A percentile compares a stretch with the other conserved stretches of the same genome.
Conservation (phyloP, 2,888 invertebrate species). For the Xylota segnis region DNA sequence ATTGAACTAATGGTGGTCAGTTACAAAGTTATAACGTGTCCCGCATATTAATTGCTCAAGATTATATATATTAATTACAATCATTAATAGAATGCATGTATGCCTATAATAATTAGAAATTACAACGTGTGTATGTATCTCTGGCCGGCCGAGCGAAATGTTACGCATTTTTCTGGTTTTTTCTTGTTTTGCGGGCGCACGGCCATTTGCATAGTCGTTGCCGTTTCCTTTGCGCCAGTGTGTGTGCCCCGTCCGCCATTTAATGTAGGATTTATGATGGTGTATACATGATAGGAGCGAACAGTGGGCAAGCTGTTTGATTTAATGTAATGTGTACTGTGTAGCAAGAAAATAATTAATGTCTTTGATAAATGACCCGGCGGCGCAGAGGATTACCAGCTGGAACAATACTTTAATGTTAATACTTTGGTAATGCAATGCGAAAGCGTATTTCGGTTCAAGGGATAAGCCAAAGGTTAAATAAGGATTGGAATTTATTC, state of each 20-base stretch:
- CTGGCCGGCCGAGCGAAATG: constrained; percentile 24
- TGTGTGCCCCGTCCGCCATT: constrained; percentile 60
- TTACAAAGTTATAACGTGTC: constrained; percentile 37
- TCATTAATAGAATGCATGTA: constrained; percentile 73
- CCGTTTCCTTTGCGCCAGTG: constrained; percentile 20
- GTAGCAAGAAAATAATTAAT: constrained; percentile 73
- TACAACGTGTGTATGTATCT: constrained; percentile 38
- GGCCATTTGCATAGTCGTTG: constrained; percentile 62
- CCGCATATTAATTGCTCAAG: constrained; percentile 69
- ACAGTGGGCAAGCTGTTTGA: constrained; percentile 74
- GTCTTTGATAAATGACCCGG: constrained; percentile 72
- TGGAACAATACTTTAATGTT: constrained; percentile 20
- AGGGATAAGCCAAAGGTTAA: constrained; percentile 34
- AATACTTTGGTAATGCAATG: constrained; percentile 26
- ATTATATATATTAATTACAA: constrained; percentile 70
- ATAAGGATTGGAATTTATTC: constrained; percentile 1
- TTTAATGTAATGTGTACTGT: constrained; percentile 58
- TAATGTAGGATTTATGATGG: constrained; percentile 66
- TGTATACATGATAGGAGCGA: constrained; percentile 51
- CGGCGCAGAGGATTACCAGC: constrained; percentile 9
- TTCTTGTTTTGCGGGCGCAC: constrained; percentile 21
- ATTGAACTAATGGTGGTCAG: constrained; percentile 45
- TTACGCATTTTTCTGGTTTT: background rate
- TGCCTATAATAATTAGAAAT: constrained; percentile 70
- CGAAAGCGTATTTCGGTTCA: constrained; percentile 15